Evolutionary conservation across 2,888 invertebrate species (phyloP), one percentile per base, ranked within the genome.

Genomic region (Ormyrus labotus): DNA sequence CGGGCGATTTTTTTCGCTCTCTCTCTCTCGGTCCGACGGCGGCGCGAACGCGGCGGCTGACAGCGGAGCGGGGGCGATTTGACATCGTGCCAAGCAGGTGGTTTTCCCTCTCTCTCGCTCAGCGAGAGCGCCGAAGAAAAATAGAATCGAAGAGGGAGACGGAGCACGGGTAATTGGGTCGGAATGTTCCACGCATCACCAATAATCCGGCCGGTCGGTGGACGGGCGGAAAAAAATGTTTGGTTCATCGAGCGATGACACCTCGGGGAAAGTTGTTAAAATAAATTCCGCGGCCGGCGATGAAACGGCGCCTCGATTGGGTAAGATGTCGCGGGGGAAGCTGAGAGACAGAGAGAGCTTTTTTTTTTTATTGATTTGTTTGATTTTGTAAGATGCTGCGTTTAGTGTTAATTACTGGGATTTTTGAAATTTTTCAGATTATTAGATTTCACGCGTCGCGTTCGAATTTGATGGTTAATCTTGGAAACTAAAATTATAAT

Each of bases 1-100:
- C n/a, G n/a, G 19, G 3, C 68, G 19, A 64, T 69, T 70, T 75
- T 60, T 64, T 64, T 77, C 65, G 19, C 19, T 19, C 19, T 19
- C 19, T 19, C 19, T 51, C 45, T 2, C 9, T 11, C 58, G 11
- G 50, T 19, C 63, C 73, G 57, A 68, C 57, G 48, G 67, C 53
- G 57, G 71, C 45, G 19, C 19, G 71, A 70, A 71, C 57, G 19
- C 19, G 19, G 2, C 19, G 34, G 53, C 50, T 53, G 9, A 4
- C 13, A 50, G 47, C 4, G 51, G 10, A 57, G 9, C 19, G 45
- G 50, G 19, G 50, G 48, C 13, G 67, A 75, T 50, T 89, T 88
- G 89, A 90, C 85, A 77, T 77, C 73, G 82, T 87, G 90, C 89
- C 89, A 89, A 89, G 88, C 90, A 90, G 89, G 90, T 90, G 90